Evolutionary conservation across 2,113 vertebrate species (phyloP).

Genomic region (Cheirogaleus medius): DNA sequence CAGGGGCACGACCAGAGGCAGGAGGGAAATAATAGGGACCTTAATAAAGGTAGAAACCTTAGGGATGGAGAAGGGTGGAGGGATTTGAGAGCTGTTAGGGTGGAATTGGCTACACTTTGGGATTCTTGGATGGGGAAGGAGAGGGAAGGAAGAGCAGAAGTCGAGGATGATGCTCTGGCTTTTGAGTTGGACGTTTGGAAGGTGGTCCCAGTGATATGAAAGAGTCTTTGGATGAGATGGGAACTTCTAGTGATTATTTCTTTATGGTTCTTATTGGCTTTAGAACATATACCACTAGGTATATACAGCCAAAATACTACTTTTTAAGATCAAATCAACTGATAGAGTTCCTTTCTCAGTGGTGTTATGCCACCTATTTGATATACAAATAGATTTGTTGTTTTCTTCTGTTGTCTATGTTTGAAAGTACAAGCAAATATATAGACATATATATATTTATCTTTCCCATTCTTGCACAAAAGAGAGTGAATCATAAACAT

Average conservation of each 20-base stretch:
- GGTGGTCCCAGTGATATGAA: background rate
- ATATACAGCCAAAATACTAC: background rate
- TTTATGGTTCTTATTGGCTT: background rate
- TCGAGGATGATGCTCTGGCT: background rate
- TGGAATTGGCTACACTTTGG: background rate
- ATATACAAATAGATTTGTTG: background rate
- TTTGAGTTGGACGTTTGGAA: background rate
- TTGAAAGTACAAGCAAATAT: background rate
- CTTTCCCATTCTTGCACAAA: background rate
- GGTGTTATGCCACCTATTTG: background rate
- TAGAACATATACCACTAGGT: background rate
- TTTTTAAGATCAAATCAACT: background rate
- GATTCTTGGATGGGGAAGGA: background rate
- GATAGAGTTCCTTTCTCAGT: background rate
- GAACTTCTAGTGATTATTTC: background rate
- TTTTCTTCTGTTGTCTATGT: background rate
- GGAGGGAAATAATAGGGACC: background rate
- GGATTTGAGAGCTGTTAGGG: background rate
- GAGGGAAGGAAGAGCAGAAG: background rate
- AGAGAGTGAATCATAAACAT: background rate
- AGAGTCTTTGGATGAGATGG: background rate
- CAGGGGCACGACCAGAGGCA: background rate
- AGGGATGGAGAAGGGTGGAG: background rate
- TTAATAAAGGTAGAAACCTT: background rate
- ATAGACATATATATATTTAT: background rate